phyloP scores from a whole-genome alignment of 2,888 invertebrate genomes.

The Himalopsyche tibetana region DNA sequence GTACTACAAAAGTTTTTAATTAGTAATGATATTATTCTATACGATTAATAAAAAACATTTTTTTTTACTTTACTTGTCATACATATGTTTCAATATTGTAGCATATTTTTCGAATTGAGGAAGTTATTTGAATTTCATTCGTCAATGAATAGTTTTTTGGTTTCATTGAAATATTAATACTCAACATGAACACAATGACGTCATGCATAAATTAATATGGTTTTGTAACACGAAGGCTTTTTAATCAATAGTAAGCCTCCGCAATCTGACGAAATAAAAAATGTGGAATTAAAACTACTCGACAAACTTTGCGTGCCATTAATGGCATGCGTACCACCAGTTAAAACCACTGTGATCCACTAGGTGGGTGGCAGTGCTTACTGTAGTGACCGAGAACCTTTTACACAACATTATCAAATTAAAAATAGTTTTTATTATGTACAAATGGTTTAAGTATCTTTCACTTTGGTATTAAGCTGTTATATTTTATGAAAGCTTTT shows the following conservation, averaged over 20 bases:
- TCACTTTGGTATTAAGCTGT: too few relatives aligned
- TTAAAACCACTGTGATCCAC: slow-evolving; percentile 13
- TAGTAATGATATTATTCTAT: too few relatives aligned
- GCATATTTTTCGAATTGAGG: too few relatives aligned
- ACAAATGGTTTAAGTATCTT: too few relatives aligned
- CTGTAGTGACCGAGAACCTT: background rate
- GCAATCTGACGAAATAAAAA: slow-evolving; percentile 3
- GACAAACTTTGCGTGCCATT: slow-evolving; percentile 16
- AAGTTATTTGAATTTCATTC: too few relatives aligned
- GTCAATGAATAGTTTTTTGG: too few relatives aligned
- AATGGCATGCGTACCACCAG: slow-evolving; percentile 16
- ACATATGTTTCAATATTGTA: too few relatives aligned
- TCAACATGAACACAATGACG: background rate
- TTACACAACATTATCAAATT: background rate
- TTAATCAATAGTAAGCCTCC: background rate
- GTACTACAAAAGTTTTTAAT: too few relatives aligned
- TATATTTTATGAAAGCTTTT: too few relatives aligned
- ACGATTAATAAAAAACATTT: too few relatives aligned
- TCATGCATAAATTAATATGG: background rate
- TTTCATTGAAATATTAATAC: background rate
- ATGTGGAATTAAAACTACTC: background rate
- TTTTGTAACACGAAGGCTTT: background rate
- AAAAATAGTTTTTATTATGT: too few relatives aligned
- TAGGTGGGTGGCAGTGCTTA: background rate
- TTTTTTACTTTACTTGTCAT: too few relatives aligned